Percentiles rank a stretch among this genome's conserved stretches.
These are phyloP conservation scores for Probaryconus sp. DNA, from an alignment of 1,140 invertebrate species.

Conservation along the genomic window DNA sequence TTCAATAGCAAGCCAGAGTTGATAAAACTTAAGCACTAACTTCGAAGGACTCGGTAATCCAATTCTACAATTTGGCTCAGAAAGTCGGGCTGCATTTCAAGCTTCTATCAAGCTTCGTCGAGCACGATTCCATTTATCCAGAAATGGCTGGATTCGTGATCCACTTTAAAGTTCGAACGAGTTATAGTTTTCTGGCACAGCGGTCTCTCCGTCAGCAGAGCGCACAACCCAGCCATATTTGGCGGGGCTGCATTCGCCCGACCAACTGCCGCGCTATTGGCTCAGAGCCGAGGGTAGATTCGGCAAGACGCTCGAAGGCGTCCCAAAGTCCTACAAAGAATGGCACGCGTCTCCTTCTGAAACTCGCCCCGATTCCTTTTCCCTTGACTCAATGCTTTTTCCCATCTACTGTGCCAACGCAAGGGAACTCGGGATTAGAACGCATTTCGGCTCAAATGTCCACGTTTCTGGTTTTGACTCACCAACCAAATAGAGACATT, in stretches of 20 bases:
- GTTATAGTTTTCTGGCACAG: constrained; percentile 58
- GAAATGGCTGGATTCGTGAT: constrained; percentile 55
- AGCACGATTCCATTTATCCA: constrained; percentile 50
- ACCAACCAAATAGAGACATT: too few relatives aligned
- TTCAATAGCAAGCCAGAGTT: constrained; percentile 47
- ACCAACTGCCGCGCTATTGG: constrained; percentile 68
- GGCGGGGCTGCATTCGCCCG: constrained; percentile 60
- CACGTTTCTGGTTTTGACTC: too few relatives aligned
- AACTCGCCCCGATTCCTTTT: constrained; percentile 49
- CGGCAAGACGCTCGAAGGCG: constrained; percentile 66
- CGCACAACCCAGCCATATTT: constrained; percentile 74
- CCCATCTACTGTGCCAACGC: constrained; percentile 14
- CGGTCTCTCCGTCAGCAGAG: constrained; percentile 50
- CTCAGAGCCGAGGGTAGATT: constrained; percentile 55
- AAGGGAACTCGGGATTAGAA: not conserved
- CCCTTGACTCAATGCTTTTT: constrained; percentile 17
- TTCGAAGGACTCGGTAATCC: constrained; percentile 48
- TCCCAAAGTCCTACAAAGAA: constrained; percentile 72
- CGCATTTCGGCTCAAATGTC: too few relatives aligned
- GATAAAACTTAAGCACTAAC: constrained; percentile 58
- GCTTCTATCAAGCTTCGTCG: constrained; percentile 49
- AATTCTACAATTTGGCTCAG: constrained; percentile 48
- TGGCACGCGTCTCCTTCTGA: constrained; percentile 74
- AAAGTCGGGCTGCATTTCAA: constrained; percentile 49
- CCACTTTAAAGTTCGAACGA: constrained; percentile 63